Base-by-base conservation (phyloP, 2,113 vertebrate species). In the Xenus cinereus region DNA sequence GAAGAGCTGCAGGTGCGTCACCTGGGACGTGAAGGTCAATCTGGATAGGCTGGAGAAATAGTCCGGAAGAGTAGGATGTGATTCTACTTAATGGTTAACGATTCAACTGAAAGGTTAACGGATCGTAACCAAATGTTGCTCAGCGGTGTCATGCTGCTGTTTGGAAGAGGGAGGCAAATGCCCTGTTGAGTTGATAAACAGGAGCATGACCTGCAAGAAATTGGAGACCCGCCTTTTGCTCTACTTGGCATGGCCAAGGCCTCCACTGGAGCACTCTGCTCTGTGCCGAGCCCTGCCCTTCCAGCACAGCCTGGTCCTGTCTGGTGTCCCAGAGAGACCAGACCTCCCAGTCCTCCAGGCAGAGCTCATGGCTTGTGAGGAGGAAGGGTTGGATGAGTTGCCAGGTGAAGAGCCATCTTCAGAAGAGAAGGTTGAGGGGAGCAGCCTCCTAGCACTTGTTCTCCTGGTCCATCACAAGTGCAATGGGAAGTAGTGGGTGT, bases 181-280 rank as follows among this genome's bases (percentile, higher is more conserved):
- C n/a, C 60, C 17, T 0, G 0, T 32, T n/a, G 51, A 67, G 60
- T 33, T 56, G 54, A 69, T 76, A 46, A 76, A 43, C 21, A 50
- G 82, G 15, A 88, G 35, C 26, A 30, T n/a, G 56, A 39, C 50
- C 72, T 80, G 45, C 43, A 67, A 53, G 75, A 88, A 62, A 53
- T 8, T 22, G 14, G 72, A 86, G 85, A 57, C 13, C 9, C 0
- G 7, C 8, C 63, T 84, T 80, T 84, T 84, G 63, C 83, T 66
- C n/a, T 53, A 41, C 85, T 85, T 83, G 90, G 85, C 63, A 13
- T 56, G 0, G 0, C 53, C 0, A 0, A 43, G 72, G 82, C 20
- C 16, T 84, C 69, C 0, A 2, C 35, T 76, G 88, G 74, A 63
- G 54, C 2, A 0, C 2, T 0, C 68, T 41, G 41, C 26, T n/a